Evolutionary conservation across 2,797 vertebrate species (phyloP).

Genomic region (Pteropus rufus): DNA sequence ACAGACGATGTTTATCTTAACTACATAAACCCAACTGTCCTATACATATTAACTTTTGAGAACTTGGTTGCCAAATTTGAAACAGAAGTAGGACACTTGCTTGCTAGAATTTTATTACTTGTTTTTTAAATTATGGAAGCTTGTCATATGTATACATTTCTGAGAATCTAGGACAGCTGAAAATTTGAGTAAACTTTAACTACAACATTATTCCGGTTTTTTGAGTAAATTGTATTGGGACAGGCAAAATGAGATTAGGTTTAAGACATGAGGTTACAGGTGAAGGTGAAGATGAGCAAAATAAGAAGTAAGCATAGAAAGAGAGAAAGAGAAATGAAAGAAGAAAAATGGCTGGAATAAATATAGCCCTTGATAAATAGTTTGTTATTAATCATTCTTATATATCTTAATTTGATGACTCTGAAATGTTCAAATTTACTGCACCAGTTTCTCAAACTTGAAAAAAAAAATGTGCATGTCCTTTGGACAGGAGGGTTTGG

Average conservation of each 20-base stretch:
- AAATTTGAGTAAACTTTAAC: not conserved
- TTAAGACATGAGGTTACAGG: not conserved
- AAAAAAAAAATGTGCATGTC: not conserved
- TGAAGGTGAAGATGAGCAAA: not conserved
- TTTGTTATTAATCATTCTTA: not conserved
- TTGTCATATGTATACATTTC: not conserved
- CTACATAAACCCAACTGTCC: not conserved
- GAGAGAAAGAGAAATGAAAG: not conserved
- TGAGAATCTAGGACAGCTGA: not conserved
- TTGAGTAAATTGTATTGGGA: not conserved
- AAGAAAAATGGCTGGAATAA: not conserved
- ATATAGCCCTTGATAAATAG: not conserved
- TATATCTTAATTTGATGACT: not conserved
- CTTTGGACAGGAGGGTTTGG: not conserved
- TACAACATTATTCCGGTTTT: not conserved
- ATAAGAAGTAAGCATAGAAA: not conserved
- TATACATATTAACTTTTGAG: not conserved
- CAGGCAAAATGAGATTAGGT: not conserved
- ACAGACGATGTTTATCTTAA: not conserved
- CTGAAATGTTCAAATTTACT: not conserved
- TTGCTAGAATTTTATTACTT: not conserved
- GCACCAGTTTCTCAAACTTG: not conserved
- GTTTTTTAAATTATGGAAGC: not conserved
- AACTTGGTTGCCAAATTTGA: not conserved
- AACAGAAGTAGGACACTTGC: not conserved